phyloP scores from a whole-genome alignment of 64 coral and sea anemone species.

The Platygyra sinensis region DNA sequence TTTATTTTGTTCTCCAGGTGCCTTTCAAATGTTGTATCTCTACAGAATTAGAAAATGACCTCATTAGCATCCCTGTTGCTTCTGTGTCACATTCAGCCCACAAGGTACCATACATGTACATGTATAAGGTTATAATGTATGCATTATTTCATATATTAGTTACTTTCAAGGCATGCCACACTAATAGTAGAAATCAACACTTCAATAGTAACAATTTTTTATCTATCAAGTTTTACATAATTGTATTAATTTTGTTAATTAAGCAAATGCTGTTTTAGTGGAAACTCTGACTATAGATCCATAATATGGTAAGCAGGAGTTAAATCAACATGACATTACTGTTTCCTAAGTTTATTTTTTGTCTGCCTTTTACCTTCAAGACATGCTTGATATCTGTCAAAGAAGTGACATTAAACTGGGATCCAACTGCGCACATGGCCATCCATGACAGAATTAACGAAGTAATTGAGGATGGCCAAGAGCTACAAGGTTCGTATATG shows the following conservation, averaged over 20 bases:
- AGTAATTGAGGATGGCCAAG: slow-evolving; percentile 56
- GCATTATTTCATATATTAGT: too few relatives aligned
- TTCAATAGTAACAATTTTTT: too few relatives aligned
- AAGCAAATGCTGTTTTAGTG: too few relatives aligned
- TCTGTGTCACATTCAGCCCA: slow-evolving; percentile 20
- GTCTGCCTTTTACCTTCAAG: not conserved
- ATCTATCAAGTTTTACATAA: too few relatives aligned
- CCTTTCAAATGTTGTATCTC: slow-evolving; percentile 70
- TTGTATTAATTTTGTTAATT: too few relatives aligned
- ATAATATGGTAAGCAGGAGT: too few relatives aligned
- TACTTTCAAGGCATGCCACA: too few relatives aligned
- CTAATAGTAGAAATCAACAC: too few relatives aligned
- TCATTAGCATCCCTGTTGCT: slow-evolving; percentile 65
- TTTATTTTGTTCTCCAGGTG: slow-evolving; percentile 33
- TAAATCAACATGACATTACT: too few relatives aligned
- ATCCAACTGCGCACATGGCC: slow-evolving; percentile 84
- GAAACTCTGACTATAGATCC: too few relatives aligned
- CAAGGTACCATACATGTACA: slow-evolving; percentile 47
- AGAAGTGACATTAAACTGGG: slow-evolving; percentile 62
- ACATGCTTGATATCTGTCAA: slow-evolving; percentile 31
- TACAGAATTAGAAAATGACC: slow-evolving; percentile 43
- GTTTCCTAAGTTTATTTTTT: too few relatives aligned
- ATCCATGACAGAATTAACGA: slow-evolving; percentile 84
- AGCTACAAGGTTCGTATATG: slow-evolving; percentile 49
- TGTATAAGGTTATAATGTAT: too few relatives aligned